These are phyloP conservation scores for Hyppa rectilinea DNA, from an alignment of 2,888 invertebrate species.

Conservation along the genomic window DNA sequence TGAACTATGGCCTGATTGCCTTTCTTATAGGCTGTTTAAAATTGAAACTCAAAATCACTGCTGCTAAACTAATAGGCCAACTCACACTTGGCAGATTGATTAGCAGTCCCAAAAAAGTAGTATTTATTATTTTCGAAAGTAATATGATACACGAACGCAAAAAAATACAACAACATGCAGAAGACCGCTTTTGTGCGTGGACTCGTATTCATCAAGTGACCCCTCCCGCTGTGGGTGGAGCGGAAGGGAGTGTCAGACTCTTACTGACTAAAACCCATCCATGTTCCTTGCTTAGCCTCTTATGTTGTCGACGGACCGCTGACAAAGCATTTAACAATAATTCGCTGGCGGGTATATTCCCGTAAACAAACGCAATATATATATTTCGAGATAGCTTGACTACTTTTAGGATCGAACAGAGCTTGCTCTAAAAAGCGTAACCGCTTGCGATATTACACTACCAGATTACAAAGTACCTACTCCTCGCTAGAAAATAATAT, in stretches of 20 bases:
- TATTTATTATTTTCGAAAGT: background rate
- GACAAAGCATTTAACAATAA: too few species aligned
- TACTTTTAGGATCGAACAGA: background rate
- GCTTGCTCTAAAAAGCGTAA: background rate
- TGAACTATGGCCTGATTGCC: background rate
- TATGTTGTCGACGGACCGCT: too few species aligned
- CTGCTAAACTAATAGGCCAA: background rate
- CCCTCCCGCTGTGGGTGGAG: too few species aligned
- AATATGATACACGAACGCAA: background rate
- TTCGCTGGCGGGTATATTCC: background rate
- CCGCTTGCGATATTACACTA: background rate
- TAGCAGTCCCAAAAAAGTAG: background rate
- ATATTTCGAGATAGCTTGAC: background rate
- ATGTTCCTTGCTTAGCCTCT: too few species aligned
- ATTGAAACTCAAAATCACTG: background rate
- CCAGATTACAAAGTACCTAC: background rate
- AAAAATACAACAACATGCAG: background rate
- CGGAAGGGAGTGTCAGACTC: too few species aligned
- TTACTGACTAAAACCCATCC: too few species aligned
- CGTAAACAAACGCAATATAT: background rate
- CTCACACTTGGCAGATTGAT: background rate
- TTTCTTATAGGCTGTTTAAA: background rate
- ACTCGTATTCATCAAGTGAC: too few species aligned
- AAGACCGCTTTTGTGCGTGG: too few species aligned
- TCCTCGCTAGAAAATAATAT: constrained; percentile 31